Evolutionary conservation across 2,797 vertebrate species (phyloP), one percentile per base, ranked within the genome.

Genomic region (Rhinella marina): DNA sequence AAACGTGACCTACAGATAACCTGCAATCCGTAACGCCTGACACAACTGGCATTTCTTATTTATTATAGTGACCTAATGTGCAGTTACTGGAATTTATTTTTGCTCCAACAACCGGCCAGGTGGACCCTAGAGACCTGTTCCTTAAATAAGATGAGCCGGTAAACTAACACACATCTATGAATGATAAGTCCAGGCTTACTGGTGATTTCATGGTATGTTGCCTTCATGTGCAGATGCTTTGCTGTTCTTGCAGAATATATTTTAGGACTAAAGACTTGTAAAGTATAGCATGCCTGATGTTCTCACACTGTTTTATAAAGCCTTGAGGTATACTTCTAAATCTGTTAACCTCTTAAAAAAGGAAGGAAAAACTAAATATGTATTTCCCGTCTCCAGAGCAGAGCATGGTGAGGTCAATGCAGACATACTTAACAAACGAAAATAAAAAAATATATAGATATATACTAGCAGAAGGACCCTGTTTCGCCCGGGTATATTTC

Each of bases 161-260:
- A 79, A 86, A 54, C 19, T 50, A 86, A 68, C 62, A 80, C 62
- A 80, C 61, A 80, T 68, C 48, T 19, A 29, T 78, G 66, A 80
- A 78, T 68, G 76, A 86, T 54, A 56, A 86, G 48, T 76, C 25
- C 19, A n/a, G 29, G 12, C 50, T 79, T 64, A 79, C 29, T 4
- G 41, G 75, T 80, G 85, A 79, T 86, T 86, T 86, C 50, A 86
- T 64, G 23, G 76, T 79, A 17, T 80, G 80, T 23, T 70, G 50
- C 76, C 61, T 86, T 79, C 80, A 64, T 79, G 85, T 77, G 57
- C 57, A 79, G 29, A 77, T 32, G 27, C 57, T 80, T 86, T 70
- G 85, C 59, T 41, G 48, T 86, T 68, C 75, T 68, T 56, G 76
- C 76, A 57, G 54, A 68, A 86, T 80, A 41, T 79, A 57, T 86